Base-by-base conservation (phyloP, 2,888 invertebrate species). In the Campopleginae sp. region DNA sequence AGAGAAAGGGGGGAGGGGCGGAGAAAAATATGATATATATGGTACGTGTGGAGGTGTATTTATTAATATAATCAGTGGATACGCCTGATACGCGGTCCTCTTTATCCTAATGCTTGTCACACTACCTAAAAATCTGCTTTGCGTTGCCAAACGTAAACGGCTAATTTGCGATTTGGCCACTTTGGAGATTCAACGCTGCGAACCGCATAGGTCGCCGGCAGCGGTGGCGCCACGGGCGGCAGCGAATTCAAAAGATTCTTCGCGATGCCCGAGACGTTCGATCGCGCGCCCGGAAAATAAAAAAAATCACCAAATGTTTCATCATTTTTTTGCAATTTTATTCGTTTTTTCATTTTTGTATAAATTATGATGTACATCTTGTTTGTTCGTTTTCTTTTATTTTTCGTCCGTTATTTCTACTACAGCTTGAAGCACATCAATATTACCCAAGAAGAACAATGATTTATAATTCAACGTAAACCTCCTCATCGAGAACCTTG, bases 291-390 rank as follows among this genome's bases (percentile, higher is more conserved):
- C 46, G 46, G 46, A 46, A 46, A 46, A 46, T 46, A n/a, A 48
- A 48, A 48, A 48, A 4, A 78, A 72, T 51, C 48, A 19, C 12
- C 23, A 23, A 23, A 58, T 44, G 23, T 54, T 8, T 54, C 51
- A 23, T 66, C 33, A 31, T 72, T 70, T 80, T 80, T 82, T 79
- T 76, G 42, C 80, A 75, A 80, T 80, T 85, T 85, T 85, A 85
- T 82, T 82, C n/a, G n/a, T 38, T 80, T 80, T 38, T 75, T 85
- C 79, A 82, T 61, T 80, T 82, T 80, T 85, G 82, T 82, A 85
- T 82, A 82, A 85, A 85, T 85, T 85, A 85, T 82, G 85, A 85
- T 80, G 85, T 82, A 85, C 82, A 85, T 80, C 82, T 80, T 85
- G 51, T 71, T 72, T 84, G 2, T 74, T 79, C 54, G 23, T 58